Evolutionary conservation across 2,888 invertebrate species (phyloP).

Genomic region (Napeogenes inachia): DNA sequence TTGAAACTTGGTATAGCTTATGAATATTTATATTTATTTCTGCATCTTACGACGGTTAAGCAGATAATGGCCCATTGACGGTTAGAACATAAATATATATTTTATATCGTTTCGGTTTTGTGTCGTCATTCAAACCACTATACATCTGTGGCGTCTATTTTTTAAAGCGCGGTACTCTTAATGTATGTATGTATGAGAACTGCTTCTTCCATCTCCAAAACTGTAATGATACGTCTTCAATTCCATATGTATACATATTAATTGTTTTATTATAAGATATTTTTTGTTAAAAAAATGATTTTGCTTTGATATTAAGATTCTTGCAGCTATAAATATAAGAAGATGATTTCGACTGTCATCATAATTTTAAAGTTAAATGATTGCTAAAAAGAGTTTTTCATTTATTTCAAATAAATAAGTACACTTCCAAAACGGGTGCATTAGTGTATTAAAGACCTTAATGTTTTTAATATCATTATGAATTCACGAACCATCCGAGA

Average conservation of each 20-base stretch:
- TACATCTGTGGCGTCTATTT: not conserved
- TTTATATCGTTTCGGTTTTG: constrained; percentile 9
- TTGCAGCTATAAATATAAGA: too few relatives aligned
- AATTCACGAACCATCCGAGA: too few relatives aligned
- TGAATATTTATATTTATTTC: constrained; percentile 36
- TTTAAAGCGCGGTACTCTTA: not conserved
- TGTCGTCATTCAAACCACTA: not conserved
- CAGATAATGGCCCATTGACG: constrained; percentile 21
- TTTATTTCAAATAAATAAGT: too few relatives aligned
- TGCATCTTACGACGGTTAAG: constrained; percentile 11
- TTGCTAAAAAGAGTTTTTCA: too few relatives aligned
- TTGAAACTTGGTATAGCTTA: constrained; percentile 32
- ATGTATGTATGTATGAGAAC: constrained; percentile 3
- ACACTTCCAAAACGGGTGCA: too few relatives aligned
- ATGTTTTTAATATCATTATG: too few relatives aligned
- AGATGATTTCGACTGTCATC: too few relatives aligned
- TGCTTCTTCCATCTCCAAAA: not conserved
- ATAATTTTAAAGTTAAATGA: too few relatives aligned
- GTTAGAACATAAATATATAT: constrained; percentile 26
- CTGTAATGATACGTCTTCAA: not conserved
- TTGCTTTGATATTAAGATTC: too few relatives aligned
- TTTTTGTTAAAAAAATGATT: not conserved
- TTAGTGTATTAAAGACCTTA: too few relatives aligned
- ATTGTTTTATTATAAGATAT: constrained; percentile 4
- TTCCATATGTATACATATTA: constrained; percentile 2